Percentiles rank a stretch among this genome's conserved stretches.
These are phyloP conservation scores for Agrilus biguttatus DNA, from an alignment of 2,888 invertebrate genomes.

Conservation along the genomic window DNA sequence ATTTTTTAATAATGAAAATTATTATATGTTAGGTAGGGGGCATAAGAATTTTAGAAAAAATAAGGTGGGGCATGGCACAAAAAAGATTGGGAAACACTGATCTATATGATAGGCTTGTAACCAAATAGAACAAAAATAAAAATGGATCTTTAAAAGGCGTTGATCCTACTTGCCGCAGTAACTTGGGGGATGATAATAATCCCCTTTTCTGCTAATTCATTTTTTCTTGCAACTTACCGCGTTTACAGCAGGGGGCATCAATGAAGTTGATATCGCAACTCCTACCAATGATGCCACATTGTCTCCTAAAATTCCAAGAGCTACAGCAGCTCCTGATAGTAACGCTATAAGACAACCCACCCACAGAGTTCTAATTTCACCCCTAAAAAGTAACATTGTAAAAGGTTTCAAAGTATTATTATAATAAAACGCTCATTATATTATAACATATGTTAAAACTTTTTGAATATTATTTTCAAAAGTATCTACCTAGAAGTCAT, in stretches of 20 bases:
- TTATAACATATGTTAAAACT: background rate
- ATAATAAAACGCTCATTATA: too few relatives aligned
- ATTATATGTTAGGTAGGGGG: too few relatives aligned
- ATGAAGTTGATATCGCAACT: slow-evolving; percentile 68
- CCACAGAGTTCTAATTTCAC: slow-evolving; percentile 50
- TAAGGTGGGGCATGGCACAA: too few relatives aligned
- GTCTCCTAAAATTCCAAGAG: slow-evolving; percentile 62
- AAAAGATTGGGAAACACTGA: too few relatives aligned
- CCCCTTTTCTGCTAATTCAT: too few relatives aligned
- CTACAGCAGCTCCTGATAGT: slow-evolving; percentile 65
- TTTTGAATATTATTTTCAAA: background rate
- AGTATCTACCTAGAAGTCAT: slow-evolving; percentile 41
- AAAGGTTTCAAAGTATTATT: background rate
- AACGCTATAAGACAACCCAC: slow-evolving; percentile 60
- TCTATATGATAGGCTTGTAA: too few relatives aligned
- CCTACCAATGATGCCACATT: slow-evolving; percentile 67
- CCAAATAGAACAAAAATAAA: too few relatives aligned
- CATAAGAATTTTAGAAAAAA: too few relatives aligned
- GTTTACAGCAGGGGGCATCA: slow-evolving; percentile 69
- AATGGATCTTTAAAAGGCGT: too few relatives aligned
- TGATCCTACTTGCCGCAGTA: too few relatives aligned
- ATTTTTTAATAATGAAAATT: too few relatives aligned
- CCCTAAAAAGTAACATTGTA: slow-evolving; percentile 28
- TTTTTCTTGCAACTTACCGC: slow-evolving; percentile 35
- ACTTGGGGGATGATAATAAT: too few relatives aligned